phyloP scores from a whole-genome alignment of 64 coral and sea anemone species.

The Pocillopora damicornis region DNA sequence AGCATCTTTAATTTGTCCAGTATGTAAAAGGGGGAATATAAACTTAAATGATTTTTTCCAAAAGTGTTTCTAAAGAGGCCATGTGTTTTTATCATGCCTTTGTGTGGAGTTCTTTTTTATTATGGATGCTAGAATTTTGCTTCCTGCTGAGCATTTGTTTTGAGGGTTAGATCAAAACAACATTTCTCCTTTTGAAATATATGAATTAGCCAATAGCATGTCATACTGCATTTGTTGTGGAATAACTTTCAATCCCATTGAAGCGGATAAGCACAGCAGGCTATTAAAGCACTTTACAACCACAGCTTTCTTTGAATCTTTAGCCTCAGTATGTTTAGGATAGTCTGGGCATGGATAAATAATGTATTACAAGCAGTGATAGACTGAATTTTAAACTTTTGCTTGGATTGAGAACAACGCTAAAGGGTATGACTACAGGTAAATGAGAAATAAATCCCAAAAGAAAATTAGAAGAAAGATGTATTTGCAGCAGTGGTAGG shows the following conservation, averaged over 20 bases:
- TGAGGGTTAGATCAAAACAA: constrained; percentile 14
- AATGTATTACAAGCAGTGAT: constrained; percentile 13
- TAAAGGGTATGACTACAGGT: background rate
- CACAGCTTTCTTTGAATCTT: constrained; percentile 4
- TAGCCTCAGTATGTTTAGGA: constrained; percentile 10
- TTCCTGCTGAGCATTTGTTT: constrained; percentile 28
- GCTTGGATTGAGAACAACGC: background rate
- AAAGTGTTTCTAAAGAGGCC: background rate
- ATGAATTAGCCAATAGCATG: background rate
- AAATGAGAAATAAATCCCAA: background rate
- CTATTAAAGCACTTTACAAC: constrained; percentile 4
- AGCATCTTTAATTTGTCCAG: background rate
- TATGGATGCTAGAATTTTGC: background rate
- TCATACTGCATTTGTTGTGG: background rate
- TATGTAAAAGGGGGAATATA: background rate
- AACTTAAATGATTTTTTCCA: background rate
- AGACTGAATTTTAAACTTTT: background rate
- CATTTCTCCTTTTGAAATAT: constrained; percentile 14
- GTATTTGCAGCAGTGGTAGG: background rate
- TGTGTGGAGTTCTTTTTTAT: background rate
- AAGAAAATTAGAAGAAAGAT: background rate
- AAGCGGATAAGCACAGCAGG: constrained; percentile 11
- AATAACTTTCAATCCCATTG: constrained; percentile 5
- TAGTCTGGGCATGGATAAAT: constrained; percentile 14
- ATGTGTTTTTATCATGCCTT: background rate